Evolutionary conservation across 2,888 invertebrate genomes (phyloP).

Genomic region (Achlya flavicornis): DNA sequence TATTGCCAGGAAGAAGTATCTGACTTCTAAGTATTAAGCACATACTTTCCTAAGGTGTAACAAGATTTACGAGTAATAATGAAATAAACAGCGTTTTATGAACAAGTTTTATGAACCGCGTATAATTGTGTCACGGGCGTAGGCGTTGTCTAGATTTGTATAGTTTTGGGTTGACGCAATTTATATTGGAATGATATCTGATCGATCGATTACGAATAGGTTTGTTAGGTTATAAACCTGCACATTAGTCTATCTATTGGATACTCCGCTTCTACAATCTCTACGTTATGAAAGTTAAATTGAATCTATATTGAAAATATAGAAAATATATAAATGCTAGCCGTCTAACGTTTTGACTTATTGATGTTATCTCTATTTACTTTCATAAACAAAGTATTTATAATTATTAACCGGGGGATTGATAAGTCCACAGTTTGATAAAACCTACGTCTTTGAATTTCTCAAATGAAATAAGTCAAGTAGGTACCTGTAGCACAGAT

Average conservation of each 20-base stretch:
- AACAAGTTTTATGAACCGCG: neutral
- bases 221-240: neutral
- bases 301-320: too few species aligned
- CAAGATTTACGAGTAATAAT: neutral
- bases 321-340: too few species aligned
- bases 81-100: neutral
- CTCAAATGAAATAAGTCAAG: neutral
- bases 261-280: neutral
- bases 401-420: too few species aligned
- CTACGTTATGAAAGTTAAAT: too few species aligned
- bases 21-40: neutral
- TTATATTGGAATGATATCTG: neutral
- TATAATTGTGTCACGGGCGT: neutral
- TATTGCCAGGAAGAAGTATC: neutral
- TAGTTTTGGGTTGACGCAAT: conserved; percentile 1
- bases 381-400: too few species aligned
- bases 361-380: too few species aligned
- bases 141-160: neutral
- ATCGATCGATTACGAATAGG: neutral
- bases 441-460: neutral
- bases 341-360: too few species aligned
- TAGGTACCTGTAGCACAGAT: too few species aligned
- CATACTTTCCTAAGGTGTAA: too few species aligned
- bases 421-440: too few species aligned
- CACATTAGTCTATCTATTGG: neutral